Conservation (phyloP, 2,888 invertebrate species). For the Glaucopsyche alexis region DNA sequence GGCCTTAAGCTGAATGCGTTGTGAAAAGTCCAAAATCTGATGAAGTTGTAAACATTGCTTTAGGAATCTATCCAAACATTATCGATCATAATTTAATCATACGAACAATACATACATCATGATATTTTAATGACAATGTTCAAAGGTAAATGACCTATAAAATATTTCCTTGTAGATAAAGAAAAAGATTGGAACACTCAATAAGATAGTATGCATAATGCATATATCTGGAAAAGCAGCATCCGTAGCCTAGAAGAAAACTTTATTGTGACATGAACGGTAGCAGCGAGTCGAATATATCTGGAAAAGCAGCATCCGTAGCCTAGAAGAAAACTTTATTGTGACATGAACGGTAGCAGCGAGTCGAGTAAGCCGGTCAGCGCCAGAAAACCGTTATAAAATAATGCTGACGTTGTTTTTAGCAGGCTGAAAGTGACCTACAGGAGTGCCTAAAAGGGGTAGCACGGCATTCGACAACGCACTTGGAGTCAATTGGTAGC, state of each 20-base stretch:
- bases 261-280: too few relatives aligned
- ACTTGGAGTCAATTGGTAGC: too few relatives aligned
- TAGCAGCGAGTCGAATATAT: too few relatives aligned
- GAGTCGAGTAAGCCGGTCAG: too few relatives aligned
- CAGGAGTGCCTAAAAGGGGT: too few relatives aligned
- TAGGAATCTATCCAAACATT: background rate
- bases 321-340: too few relatives aligned
- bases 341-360: too few relatives aligned
- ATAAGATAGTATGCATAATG: background rate
- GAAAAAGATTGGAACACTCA: background rate
- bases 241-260: background rate
- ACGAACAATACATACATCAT: background rate
- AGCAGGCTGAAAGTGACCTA: too few relatives aligned
- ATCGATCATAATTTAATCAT: background rate
- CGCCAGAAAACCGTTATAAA: too few relatives aligned
- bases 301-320: background rate
- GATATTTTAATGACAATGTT: background rate
- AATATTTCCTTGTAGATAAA: background rate
- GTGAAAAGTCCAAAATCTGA: background rate
- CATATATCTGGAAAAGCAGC: background rate
- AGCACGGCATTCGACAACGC: too few relatives aligned
- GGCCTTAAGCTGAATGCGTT: background rate
- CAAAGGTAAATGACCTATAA: slow-evolving; percentile 5
- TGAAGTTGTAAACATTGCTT: background rate
- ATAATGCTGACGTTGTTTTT: too few relatives aligned